Conservation (phyloP, 2,113 vertebrate genomes). For the Colistium nudipinnis region DNA sequence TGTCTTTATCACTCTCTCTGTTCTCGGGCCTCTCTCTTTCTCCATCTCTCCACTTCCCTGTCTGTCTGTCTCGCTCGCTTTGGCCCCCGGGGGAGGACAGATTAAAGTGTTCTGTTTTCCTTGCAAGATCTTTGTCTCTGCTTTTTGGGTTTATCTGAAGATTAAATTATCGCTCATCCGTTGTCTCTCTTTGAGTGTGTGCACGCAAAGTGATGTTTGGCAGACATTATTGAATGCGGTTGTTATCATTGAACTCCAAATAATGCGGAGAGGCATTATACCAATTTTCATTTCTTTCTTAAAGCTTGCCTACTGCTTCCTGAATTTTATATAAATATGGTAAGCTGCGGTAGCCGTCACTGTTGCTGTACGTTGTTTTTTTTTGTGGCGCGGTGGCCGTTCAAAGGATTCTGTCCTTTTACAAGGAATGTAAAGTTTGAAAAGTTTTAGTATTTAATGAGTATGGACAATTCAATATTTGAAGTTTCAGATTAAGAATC, state of each 20-base stretch:
- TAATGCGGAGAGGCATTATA: conserved; percentile 18
- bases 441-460: not conserved
- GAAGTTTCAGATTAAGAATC: conserved; percentile 18
- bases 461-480: conserved; percentile 4
- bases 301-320: no score
- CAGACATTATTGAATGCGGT: conserved; percentile 50
- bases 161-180: conserved; percentile 68
- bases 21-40: conserved; percentile 52
- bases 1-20: conserved; percentile 77
- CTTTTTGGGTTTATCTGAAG: conserved; percentile 73
- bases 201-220: conserved; percentile 58
- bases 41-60: conserved; percentile 42
- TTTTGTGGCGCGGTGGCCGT: no score
- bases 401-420: no score
- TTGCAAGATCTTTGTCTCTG: conserved; percentile 70
- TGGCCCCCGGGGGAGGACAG: conserved; percentile 55
- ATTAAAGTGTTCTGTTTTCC: conserved; percentile 78
- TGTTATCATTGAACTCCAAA: conserved; percentile 47
- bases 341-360: not conserved
- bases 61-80: conserved; percentile 46
- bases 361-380: not conserved
- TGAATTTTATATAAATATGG: no score
- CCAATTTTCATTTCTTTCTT: no score
- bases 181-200: conserved; percentile 61
- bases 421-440: conserved; percentile 12